These are phyloP conservation scores for Rhincodon typus DNA, from an alignment of 2,797 vertebrate species.

Conservation along the genomic window DNA sequence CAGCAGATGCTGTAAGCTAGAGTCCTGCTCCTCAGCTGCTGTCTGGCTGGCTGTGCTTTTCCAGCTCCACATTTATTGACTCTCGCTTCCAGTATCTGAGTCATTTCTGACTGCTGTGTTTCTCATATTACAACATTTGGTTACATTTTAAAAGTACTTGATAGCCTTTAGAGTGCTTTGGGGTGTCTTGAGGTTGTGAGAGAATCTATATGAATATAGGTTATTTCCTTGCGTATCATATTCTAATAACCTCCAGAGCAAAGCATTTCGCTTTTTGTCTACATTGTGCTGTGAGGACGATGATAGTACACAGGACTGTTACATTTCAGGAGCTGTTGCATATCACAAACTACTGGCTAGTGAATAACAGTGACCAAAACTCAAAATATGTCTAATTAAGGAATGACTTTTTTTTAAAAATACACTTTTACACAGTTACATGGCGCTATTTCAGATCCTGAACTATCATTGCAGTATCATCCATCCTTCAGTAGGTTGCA, in stretches of 20 bases:
- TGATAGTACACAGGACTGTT: not conserved
- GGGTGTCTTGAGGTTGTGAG: not conserved
- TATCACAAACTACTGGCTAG: not conserved
- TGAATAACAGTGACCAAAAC: not conserved
- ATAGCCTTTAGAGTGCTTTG: not conserved
- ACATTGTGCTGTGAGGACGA: not conserved
- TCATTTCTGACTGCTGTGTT: not conserved
- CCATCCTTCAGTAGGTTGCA: not conserved
- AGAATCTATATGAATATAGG: not conserved
- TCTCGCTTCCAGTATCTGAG: not conserved
- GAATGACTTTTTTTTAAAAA: not conserved
- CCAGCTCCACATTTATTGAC: too few relatives aligned
- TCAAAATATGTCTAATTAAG: not conserved
- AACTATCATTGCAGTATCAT: not conserved
- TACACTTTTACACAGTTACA: not conserved
- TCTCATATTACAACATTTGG: not conserved
- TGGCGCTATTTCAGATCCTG: not conserved
- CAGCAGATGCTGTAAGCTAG: too few relatives aligned
- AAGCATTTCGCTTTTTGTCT: not conserved
- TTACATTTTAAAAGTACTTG: not conserved
- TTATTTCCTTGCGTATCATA: not conserved
- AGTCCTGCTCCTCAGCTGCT: too few relatives aligned
- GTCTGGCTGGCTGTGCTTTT: too few relatives aligned
- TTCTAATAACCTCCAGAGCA: not conserved
- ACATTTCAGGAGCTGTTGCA: not conserved